Base-by-base conservation (phyloP, 2,113 vertebrate species). In the Jaculus jaculus region DNA sequence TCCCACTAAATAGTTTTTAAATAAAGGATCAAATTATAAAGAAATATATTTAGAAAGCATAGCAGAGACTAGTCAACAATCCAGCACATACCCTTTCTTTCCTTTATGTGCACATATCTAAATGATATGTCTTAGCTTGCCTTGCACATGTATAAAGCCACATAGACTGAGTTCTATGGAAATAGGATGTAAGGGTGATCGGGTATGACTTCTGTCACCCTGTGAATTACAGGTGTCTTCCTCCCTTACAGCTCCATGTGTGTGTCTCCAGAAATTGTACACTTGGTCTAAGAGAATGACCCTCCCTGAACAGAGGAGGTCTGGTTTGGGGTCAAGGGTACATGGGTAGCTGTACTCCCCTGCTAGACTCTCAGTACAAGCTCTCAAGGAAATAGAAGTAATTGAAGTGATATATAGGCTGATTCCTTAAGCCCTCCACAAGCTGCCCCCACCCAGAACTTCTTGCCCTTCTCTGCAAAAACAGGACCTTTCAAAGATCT, bases 11-110 rank as follows among this genome's bases (percentile, higher is more conserved):
- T 79, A 30, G 32, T 78, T 95, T 92, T 93, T 47, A 63, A 81
- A 91, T 66, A 87, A 96, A 92, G 89, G 58, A 81, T 66, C 37
- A 60, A 30, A 24, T 83, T 92, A 73, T 26, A 84, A 75, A 71
- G 80, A 51, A 75, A 60, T 92, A 39, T 72, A 73, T 87, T 75
- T 42, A 65, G 3, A 63, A 24, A 54, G 54, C 68, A 68, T 78
- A 54, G 1, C 60, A 90, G 34, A 95, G 63, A 77, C 10, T 80
- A 28, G 26, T 20, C 60, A 84, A 79, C 8, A 3, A 13, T 60
- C 72, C 28, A 60, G 20, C 66, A 42, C 20, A 75, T 0, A 47
- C 17, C 61, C 54, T 86, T 73, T 90, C 71, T 94, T 88, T 80
- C 32, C 63, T 39, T 34, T 24, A 12, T 51, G 32, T 21, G 26